These are phyloP conservation scores for Odontomachus brunneus DNA, from an alignment of 1,140 invertebrate genomes.

Conservation along the genomic window DNA sequence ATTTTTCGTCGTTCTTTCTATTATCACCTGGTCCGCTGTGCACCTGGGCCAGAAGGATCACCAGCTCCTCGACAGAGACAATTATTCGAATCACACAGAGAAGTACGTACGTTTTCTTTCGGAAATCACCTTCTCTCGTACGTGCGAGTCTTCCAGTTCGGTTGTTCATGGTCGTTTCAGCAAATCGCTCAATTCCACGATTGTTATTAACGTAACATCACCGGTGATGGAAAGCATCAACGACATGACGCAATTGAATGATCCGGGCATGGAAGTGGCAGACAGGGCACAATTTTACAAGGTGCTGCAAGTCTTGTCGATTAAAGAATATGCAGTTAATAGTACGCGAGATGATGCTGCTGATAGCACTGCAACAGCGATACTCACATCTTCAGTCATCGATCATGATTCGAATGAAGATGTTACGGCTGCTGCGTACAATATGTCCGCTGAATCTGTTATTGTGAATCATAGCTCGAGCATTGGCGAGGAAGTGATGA, in stretches of 20 bases:
- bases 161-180: not conserved
- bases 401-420: not conserved
- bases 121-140: no score
- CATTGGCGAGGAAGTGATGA: not conserved
- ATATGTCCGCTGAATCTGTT: not conserved
- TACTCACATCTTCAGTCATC: not conserved
- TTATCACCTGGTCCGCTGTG: constrained; percentile 50
- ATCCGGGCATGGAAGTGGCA: not conserved
- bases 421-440: not conserved
- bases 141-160: not conserved
- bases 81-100: not conserved
- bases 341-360: not conserved
- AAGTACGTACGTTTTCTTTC: constrained; percentile 1
- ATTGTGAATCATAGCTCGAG: not conserved
- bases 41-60: constrained; percentile 81
- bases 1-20: constrained; percentile 20
- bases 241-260: not conserved
- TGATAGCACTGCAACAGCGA: not conserved
- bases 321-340: not conserved
- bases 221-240: not conserved
- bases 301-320: not conserved
- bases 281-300: constrained; percentile 7
- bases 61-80: not conserved
- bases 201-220: not conserved
- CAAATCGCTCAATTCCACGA: not conserved